Evolutionary conservation across 2,888 invertebrate genomes (phyloP).

Genomic region (Drosophila ezoana): DNA sequence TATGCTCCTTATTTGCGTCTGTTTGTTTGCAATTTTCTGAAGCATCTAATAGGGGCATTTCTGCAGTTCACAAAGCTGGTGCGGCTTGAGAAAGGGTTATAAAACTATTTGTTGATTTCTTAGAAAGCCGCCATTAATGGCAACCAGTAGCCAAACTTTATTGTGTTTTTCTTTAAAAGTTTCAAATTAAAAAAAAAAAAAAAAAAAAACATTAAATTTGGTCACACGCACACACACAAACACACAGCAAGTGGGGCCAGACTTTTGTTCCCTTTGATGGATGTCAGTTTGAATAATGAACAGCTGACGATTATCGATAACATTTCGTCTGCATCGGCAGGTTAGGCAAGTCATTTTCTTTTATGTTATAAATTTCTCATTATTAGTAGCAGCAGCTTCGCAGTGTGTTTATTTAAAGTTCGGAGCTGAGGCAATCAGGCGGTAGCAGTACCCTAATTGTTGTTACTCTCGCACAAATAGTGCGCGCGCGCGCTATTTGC

Average conservation of each 20-base stretch:
- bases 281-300: conserved; percentile 24
- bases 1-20: conserved; percentile 27
- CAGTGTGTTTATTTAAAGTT: not conserved
- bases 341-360: conserved; percentile 2
- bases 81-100: not conserved
- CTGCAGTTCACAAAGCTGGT: not conserved
- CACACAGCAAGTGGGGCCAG: conserved; percentile 13
- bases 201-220: not conserved
- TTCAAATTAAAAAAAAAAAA: not conserved
- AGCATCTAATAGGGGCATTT: not conserved
- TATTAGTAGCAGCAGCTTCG: not conserved
- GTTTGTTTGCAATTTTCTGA: not conserved
- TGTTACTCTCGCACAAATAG: not conserved
- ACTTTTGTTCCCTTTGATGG: conserved; percentile 13
- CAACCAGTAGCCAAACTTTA: not conserved
- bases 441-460: not conserved
- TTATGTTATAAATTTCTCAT: not conserved
- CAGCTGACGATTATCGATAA: conserved; percentile 57
- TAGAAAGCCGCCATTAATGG: not conserved
- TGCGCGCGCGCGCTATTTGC: conserved; percentile 18
- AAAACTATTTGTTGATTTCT: not conserved
- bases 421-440: not conserved
- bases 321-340: conserved; percentile 19
- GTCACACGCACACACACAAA: not conserved
- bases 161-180: not conserved